Evolutionary conservation across 2,888 invertebrate species (phyloP), one percentile per base, ranked within the genome.

Genomic region (Sylvicola fuscatus): DNA sequence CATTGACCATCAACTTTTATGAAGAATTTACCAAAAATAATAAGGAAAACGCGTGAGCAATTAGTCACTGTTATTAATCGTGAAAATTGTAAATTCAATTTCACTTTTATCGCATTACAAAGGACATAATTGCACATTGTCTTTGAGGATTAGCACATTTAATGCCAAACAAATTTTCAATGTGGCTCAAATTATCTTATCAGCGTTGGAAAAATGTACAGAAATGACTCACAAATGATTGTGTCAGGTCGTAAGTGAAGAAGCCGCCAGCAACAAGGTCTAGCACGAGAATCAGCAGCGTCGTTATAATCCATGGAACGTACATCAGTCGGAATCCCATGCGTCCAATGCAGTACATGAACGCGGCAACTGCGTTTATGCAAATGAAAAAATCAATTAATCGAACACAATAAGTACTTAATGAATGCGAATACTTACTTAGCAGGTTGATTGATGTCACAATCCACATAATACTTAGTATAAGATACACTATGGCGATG

Each of bases 211-310:
- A n/a, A n/a, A n/a, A n/a, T n/a, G n/a, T n/a, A n/a, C n/a, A n/a
- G n/a, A 21, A 21, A 8, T 21, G 29, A 45, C 50, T 47, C 51
- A 64, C 64, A 35, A 45, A 44, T 21, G 58, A 58, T 5, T 56
- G 40, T 5, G 50, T 38, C 17, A 61, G 48, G 40, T 64, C 62
- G 14, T 53, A 34, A 14, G 53, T 52, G 42, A 57, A 58, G 40
- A 52, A 59, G n/a, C 56, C 56, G 7, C 57, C 53, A 12, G 61
- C 57, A 4, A 58, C 52, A 11, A 54, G 53, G 43, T 64, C 64
- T 34, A 62, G 42, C 8, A 61, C 38, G 38, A 54, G 46, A 3
- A 56, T 54, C 3, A 49, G 47, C 2, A 53, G 40, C 5, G 56
- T 47, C 4, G 49, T 42, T 6, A 60, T 12, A 26, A 61, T 48